phyloP scores from a whole-genome alignment of 1,140 invertebrate genomes.

The Elymnias hypermnestra region DNA sequence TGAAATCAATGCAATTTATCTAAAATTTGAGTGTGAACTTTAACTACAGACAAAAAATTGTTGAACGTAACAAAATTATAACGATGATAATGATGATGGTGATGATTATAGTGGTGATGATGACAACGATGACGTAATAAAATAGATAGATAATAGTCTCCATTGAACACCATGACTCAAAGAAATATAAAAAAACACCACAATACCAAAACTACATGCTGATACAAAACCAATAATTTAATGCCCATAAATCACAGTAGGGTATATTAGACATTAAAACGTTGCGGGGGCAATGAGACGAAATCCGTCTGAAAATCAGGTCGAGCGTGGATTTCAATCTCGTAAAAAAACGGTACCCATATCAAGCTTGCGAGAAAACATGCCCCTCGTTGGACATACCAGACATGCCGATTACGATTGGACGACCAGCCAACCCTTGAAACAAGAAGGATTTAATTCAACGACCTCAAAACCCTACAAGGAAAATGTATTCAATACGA shows the following conservation, averaged over 20 bases:
- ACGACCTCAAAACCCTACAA: slow-evolving; percentile 1
- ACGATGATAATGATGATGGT: no score
- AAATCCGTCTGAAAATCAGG: slow-evolving; percentile 18
- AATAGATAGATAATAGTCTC: no score
- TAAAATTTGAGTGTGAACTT: no score
- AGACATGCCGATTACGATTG: slow-evolving; percentile 6
- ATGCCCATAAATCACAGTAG: slow-evolving; percentile 42
- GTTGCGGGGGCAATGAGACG: slow-evolving; percentile 23
- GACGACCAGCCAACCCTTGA: not conserved
- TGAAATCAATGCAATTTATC: no score
- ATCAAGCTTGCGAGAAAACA: slow-evolving; percentile 5
- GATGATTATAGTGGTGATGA: no score
- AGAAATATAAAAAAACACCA: no score
- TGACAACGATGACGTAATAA: no score
- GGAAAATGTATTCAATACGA: slow-evolving; percentile 1
- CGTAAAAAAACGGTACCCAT: slow-evolving; percentile 13
- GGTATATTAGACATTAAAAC: slow-evolving; percentile 56
- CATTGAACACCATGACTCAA: no score
- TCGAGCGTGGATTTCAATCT: slow-evolving; percentile 21
- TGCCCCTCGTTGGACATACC: slow-evolving; percentile 1
- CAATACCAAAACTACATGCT: no score
- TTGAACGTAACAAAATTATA: no score
- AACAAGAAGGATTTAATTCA: slow-evolving; percentile 1
- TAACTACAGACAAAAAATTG: no score
- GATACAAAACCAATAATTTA: no score